phyloP scores from a whole-genome alignment of 2,888 invertebrate species.

The Drosophila borborema region DNA sequence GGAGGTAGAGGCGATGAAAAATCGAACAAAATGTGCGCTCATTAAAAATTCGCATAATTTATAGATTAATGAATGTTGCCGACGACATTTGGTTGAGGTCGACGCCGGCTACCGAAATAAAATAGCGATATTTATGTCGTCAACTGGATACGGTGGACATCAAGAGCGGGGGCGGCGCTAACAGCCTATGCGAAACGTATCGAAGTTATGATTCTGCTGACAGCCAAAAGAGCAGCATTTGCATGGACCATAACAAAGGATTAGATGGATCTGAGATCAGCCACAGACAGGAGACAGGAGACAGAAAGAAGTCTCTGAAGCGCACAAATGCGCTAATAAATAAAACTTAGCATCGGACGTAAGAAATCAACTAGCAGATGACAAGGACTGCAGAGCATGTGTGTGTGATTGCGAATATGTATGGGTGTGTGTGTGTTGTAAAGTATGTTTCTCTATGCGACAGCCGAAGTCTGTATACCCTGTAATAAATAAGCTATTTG shows the following conservation, averaged over 20 bases:
- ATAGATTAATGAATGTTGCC: conserved; percentile 80
- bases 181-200: conserved; percentile 16
- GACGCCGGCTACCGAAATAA: conserved; percentile 76
- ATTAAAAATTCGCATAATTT: conserved; percentile 82
- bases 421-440: conserved; percentile 25
- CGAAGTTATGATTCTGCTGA: conserved; percentile 56
- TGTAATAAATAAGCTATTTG: conserved; percentile 18
- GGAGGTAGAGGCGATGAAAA: conserved; percentile 60
- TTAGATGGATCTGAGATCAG: conserved; percentile 40
- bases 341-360: conserved; percentile 74
- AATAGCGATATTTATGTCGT: conserved; percentile 72
- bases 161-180: conserved; percentile 46
- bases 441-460: background rate
- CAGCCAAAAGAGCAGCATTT: conserved; percentile 52
- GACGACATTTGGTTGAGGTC: conserved; percentile 67
- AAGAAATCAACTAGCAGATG: conserved; percentile 65
- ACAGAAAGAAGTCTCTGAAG: background rate
- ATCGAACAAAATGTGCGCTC: conserved; percentile 80
- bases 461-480: conserved; percentile 23
- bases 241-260: conserved; percentile 61
- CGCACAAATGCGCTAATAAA: conserved; percentile 62
- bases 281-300: background rate
- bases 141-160: conserved; percentile 12
- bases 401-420: conserved; percentile 8
- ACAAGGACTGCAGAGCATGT: conserved; percentile 24